Percentiles rank a stretch among this genome's conserved stretches.
Conservation (phyloP, 2,797 vertebrate genomes). For the Pelochelys cantorii region DNA sequence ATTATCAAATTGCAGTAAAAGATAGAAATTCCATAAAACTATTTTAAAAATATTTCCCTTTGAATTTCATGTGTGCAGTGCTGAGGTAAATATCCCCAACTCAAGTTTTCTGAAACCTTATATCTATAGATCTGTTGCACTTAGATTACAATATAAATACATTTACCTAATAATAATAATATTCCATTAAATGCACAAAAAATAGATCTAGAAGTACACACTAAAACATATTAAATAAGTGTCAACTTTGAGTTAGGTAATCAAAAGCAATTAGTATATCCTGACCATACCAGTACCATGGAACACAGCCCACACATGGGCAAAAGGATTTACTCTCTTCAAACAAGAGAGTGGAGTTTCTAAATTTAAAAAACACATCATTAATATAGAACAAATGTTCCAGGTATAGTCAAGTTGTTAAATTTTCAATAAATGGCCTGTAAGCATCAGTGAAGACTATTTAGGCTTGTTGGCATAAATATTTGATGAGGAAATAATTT, state of each 20-base stretch:
- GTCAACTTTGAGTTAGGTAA: background rate
- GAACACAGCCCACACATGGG: background rate
- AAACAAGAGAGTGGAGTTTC: background rate
- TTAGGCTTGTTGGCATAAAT: background rate
- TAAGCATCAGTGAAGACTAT: background rate
- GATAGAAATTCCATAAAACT: background rate
- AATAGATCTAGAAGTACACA: fast-evolving
- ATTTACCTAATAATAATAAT: background rate
- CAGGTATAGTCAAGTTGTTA: background rate
- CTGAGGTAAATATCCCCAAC: background rate
- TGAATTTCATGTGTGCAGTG: fast-evolving
- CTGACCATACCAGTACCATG: background rate
- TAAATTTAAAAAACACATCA: fast-evolving
- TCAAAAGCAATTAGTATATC: fast-evolving
- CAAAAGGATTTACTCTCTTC: fast-evolving
- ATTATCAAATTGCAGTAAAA: background rate
- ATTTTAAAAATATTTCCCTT: fast-evolving
- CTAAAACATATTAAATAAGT: fast-evolving
- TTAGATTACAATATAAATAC: background rate
- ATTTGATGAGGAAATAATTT: background rate
- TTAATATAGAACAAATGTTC: background rate
- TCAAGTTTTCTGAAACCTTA: fast-evolving
- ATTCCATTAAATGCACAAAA: fast-evolving
- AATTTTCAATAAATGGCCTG: background rate
- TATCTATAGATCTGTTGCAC: background rate